These are phyloP conservation scores for Orbicella faveolata DNA, from an alignment of 64 coral and sea anemone species.

Conservation along the genomic window DNA sequence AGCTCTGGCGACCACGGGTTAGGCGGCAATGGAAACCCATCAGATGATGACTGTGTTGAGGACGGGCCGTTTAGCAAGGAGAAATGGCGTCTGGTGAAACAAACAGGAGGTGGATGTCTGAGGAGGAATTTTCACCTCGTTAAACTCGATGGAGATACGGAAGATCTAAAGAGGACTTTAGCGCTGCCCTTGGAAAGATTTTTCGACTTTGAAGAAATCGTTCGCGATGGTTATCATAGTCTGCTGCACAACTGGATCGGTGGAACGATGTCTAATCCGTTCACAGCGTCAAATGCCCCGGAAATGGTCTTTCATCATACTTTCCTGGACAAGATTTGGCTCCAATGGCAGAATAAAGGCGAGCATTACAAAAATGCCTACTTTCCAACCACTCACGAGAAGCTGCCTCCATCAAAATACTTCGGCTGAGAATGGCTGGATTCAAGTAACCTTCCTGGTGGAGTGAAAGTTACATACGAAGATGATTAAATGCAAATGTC, in stretches of 20 bases:
- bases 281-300: constrained; percentile 55
- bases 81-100: constrained; percentile 37
- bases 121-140: constrained; percentile 4
- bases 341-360: constrained; percentile 89
- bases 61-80: constrained; percentile 65
- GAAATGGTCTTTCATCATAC: constrained; percentile 86
- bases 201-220: constrained; percentile 53
- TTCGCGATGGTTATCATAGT: constrained; percentile 39
- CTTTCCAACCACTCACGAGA: constrained; percentile 3
- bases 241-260: constrained; percentile 66
- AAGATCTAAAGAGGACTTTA: constrained; percentile 39
- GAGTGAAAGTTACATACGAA: constrained; percentile 49
- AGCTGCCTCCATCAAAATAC: constrained; percentile 51
- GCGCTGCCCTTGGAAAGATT: constrained; percentile 31
- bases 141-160: constrained; percentile 4
- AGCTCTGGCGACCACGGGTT: constrained; percentile 58
- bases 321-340: constrained; percentile 89
- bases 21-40: constrained; percentile 65
- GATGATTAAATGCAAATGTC: not conserved
- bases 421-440: constrained; percentile 38
- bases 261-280: constrained; percentile 59
- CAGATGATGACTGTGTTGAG: constrained; percentile 40
- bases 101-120: constrained; percentile 6
- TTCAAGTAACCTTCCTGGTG: constrained; percentile 60
- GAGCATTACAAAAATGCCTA: constrained; percentile 63